phyloP scores from a whole-genome alignment of 2,113 vertebrate genomes.

The Phycodurus eques region DNA sequence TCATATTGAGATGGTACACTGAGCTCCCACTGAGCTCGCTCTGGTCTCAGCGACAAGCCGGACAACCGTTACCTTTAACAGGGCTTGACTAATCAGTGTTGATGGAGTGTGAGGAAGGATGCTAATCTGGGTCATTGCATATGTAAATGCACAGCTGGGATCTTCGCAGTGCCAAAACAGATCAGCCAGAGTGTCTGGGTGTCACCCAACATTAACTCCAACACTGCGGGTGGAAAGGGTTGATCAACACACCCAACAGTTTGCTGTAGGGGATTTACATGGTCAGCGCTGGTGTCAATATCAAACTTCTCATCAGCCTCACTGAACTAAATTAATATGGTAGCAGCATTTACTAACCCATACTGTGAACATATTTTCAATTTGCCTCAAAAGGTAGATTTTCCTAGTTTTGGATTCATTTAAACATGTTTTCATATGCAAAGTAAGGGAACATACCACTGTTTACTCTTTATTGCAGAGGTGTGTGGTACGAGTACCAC shows the following conservation, averaged over 20 bases:
- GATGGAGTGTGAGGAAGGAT: conserved; percentile 80
- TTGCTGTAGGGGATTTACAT: conserved; percentile 30
- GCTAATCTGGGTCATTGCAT: conserved; percentile 89
- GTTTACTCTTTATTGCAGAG: not conserved
- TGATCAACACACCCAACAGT: conserved; percentile 38
- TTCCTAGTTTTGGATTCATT: no score
- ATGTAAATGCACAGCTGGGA: conserved; percentile 88
- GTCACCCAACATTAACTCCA: conserved; percentile 71
- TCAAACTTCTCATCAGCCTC: conserved; percentile 31
- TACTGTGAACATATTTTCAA: not conserved
- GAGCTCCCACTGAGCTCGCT: conserved; percentile 30
- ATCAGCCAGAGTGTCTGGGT: conserved; percentile 76
- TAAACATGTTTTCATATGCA: not conserved
- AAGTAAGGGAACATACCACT: not conserved
- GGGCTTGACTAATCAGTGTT: conserved; percentile 78
- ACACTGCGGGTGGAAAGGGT: conserved; percentile 48
- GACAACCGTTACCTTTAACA: conserved; percentile 36
- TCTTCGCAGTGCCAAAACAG: conserved; percentile 74
- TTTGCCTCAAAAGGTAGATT: no score
- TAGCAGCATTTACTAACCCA: not conserved
- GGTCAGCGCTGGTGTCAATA: conserved; percentile 59
- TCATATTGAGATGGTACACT: conserved; percentile 13
- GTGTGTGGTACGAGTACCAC: no score
- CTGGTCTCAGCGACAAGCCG: conserved; percentile 32
- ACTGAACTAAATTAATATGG: not conserved